Base-by-base conservation (phyloP, 2,797 vertebrate species). In the Borostomias antarcticus region DNA sequence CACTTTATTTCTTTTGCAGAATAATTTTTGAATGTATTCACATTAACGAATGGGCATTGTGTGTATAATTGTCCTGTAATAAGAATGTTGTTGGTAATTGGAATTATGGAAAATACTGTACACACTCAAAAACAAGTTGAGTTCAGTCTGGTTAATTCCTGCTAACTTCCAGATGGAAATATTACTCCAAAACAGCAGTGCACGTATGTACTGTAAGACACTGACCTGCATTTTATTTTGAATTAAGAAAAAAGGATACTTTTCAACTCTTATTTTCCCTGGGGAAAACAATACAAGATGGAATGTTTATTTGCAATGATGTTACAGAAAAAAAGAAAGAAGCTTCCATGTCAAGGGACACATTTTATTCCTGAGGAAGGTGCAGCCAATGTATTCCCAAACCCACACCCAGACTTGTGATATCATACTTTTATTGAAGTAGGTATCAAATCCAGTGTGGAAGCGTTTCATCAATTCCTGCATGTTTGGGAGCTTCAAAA, bases 231-330 rank as follows among this genome's bases (percentile, higher is more conserved):
- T 91, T 89, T 86, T 81, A 86, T 88, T 88, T 86, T 88, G 82
- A 54, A 19, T 33, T 45, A 30, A 69, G 82, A 85, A 74, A 79
- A n/a, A n/a, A n/a, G n/a, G n/a, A n/a, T n/a, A 85, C 77, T 25
- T 19, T 25, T 32, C 21, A 29, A 48, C 28, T 25, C 58, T 3
- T 23, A 67, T 64, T 80, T 87, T 89, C 88, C 86, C 86, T 59
- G 71, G 89, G 89, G 89, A 89, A 87, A 89, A 90, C 86, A 88
- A 89, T 89, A 89, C 89, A 88, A 91, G 89, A 85, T 86, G 87
- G 86, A 87, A 87, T 90, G 89, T 91, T 89, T 89, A 91, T 91
- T 91, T 91, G 88, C 72, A 76, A 86, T 89, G 86, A 87, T 88
- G 82, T 85, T 86, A 77, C 87, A 81, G 71, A 82, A 80, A 85